phyloP scores from a whole-genome alignment of 2,888 invertebrate species.

The Drosophila atripex region DNA sequence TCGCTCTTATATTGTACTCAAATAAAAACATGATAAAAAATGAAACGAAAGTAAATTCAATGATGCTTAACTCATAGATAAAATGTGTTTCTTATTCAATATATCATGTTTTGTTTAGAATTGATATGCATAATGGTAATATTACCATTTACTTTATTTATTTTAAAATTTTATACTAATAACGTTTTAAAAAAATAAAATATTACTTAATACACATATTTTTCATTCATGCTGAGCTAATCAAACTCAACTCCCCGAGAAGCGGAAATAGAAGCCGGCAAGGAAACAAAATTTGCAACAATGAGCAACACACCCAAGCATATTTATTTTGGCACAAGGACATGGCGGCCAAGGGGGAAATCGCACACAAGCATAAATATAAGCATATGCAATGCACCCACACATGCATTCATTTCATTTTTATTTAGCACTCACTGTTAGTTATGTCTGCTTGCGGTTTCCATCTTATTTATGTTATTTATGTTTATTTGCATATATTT shows the following conservation, averaged over 20 bases:
- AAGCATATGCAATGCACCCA: slow-evolving; percentile 21
- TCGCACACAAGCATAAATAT: slow-evolving; percentile 32
- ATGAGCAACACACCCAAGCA: slow-evolving; percentile 21
- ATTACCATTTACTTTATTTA: too few relatives aligned
- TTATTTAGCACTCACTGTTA: slow-evolving; percentile 64
- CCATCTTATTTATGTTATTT: slow-evolving; percentile 68
- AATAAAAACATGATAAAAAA: too few relatives aligned
- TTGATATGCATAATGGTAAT: too few relatives aligned
- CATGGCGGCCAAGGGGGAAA: slow-evolving; percentile 1
- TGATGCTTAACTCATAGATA: too few relatives aligned
- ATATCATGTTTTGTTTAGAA: too few relatives aligned
- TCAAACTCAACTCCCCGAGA: slow-evolving; percentile 29
- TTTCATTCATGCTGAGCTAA: slow-evolving; percentile 22
- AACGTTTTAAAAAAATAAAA: too few relatives aligned
- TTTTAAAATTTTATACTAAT: too few relatives aligned
- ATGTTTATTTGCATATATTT: slow-evolving; percentile 64
- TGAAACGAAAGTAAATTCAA: too few relatives aligned
- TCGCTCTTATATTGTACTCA: too few relatives aligned
- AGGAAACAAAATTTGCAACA: slow-evolving; percentile 42
- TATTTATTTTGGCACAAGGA: slow-evolving; percentile 9
- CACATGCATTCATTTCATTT: slow-evolving; percentile 55
- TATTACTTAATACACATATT: slow-evolving; percentile 16
- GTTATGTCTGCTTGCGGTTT: slow-evolving; percentile 74
- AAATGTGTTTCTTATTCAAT: too few relatives aligned
- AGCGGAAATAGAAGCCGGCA: slow-evolving; percentile 39